Conservation (phyloP, 2,797 vertebrate species). For the Amphiprion clarkii region DNA sequence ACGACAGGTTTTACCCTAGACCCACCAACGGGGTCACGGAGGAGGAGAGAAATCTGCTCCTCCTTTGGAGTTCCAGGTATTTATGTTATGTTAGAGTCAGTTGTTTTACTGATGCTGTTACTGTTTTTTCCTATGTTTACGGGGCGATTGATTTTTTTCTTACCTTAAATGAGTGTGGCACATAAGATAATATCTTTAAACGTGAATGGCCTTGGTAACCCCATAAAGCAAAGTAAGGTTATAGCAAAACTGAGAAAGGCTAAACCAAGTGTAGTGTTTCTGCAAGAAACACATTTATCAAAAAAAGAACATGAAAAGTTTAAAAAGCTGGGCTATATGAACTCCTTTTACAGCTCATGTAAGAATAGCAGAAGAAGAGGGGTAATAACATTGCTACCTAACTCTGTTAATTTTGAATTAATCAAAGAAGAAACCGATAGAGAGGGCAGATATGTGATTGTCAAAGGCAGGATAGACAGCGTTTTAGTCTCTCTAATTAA, state of each 20-base stretch:
- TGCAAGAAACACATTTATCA: not conserved
- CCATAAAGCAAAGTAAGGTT: not conserved
- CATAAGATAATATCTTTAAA: not conserved
- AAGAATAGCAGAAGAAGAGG: not conserved
- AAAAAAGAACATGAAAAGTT: not conserved
- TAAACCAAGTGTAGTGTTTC: not conserved
- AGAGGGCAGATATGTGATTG: not conserved
- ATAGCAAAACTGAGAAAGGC: not conserved
- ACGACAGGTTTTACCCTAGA: no score
- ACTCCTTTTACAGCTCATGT: not conserved
- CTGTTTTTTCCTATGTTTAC: not conserved
- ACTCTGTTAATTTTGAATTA: not conserved
- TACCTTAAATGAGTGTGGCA: not conserved
- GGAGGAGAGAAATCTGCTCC: not conserved
- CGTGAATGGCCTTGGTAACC: not conserved
- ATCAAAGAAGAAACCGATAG: not conserved
- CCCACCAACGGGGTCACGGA: not conserved
- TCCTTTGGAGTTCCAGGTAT: not conserved
- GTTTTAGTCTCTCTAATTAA: not conserved
- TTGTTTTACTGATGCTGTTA: not conserved
- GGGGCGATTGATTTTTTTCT: not conserved
- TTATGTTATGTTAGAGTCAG: not conserved
- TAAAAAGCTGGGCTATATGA: not conserved
- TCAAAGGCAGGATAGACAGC: not conserved
- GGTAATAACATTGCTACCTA: not conserved